These are phyloP conservation scores for Enoplolaimus lenunculus DNA, from an alignment of 2,888 invertebrate genomes.

Conservation along the genomic window DNA sequence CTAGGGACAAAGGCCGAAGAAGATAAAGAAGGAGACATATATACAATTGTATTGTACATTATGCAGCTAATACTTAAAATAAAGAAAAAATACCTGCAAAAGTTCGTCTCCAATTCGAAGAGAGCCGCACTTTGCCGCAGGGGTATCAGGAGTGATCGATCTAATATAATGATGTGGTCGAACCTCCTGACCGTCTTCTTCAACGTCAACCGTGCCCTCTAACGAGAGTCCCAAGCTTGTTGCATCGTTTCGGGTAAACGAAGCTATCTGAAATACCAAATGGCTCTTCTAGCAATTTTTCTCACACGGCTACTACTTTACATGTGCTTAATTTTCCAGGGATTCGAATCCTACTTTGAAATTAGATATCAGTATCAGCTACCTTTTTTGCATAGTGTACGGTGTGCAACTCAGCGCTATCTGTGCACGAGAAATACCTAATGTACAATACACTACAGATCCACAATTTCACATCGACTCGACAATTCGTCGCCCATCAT, in stretches of 20 bases:
- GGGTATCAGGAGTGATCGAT: constrained; percentile 78
- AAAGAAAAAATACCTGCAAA: constrained; percentile 59
- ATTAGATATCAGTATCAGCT: too few relatives aligned
- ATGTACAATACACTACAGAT: too few relatives aligned
- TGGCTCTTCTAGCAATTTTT: neutral
- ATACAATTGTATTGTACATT: too few relatives aligned
- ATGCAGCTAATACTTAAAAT: too few relatives aligned
- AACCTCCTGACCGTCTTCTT: constrained; percentile 84
- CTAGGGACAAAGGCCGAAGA: too few relatives aligned
- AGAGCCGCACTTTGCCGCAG: constrained; percentile 76
- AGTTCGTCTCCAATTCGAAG: constrained; percentile 88
- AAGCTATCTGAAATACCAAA: neutral
- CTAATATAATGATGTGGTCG: constrained; percentile 96
- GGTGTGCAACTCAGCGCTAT: too few relatives aligned
- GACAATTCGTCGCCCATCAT: too few relatives aligned
- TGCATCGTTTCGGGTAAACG: neutral
- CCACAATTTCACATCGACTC: too few relatives aligned
- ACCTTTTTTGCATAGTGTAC: too few relatives aligned
- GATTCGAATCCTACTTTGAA: neutral
- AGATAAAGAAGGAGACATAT: too few relatives aligned
- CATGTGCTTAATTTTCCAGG: neutral
- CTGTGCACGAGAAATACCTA: too few relatives aligned
- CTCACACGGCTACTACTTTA: neutral
- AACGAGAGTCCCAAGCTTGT: constrained; percentile 40
- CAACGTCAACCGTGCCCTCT: constrained; percentile 92